Conservation (phyloP, 2,888 invertebrate genomes). For the Drosophila robusta region DNA sequence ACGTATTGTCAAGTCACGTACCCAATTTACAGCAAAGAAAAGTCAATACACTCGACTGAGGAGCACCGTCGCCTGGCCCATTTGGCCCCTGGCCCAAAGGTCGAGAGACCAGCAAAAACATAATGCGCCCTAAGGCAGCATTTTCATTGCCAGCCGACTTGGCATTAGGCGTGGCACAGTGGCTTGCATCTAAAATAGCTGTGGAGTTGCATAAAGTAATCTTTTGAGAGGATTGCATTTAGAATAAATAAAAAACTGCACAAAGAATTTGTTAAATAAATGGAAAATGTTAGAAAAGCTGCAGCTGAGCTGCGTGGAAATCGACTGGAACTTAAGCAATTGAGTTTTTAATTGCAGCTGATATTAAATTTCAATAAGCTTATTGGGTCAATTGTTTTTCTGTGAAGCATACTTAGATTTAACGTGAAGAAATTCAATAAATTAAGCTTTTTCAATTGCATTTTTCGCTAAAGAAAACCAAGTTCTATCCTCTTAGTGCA, state of each 20-base stretch:
- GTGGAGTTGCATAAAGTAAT: background rate
- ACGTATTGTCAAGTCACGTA: conserved; percentile 78
- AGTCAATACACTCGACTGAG: conserved; percentile 70
- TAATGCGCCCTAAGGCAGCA: conserved; percentile 18
- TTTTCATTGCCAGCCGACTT: conserved; percentile 16
- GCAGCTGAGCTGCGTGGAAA: no score
- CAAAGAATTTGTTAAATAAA: no score
- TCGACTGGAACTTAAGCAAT: no score
- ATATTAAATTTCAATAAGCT: background rate
- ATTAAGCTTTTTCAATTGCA: background rate
- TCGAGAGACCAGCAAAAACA: conserved; percentile 20
- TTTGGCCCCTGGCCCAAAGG: conserved; percentile 25
- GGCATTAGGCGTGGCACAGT: background rate
- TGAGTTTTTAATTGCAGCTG: background rate
- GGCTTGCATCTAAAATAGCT: background rate
- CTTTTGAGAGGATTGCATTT: conserved; percentile 1
- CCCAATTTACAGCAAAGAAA: conserved; percentile 72
- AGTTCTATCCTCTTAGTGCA: conserved; percentile 2
- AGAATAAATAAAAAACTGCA: background rate
- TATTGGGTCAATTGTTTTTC: background rate
- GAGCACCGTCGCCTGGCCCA: conserved; percentile 10
- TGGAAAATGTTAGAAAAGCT: no score
- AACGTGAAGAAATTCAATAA: no score
- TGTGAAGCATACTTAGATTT: no score
- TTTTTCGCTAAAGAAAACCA: conserved; percentile 1